Evolutionary conservation across 2,888 invertebrate genomes (phyloP), one percentile per base, ranked within the genome.

Genomic region (Zygaena filipendulae): DNA sequence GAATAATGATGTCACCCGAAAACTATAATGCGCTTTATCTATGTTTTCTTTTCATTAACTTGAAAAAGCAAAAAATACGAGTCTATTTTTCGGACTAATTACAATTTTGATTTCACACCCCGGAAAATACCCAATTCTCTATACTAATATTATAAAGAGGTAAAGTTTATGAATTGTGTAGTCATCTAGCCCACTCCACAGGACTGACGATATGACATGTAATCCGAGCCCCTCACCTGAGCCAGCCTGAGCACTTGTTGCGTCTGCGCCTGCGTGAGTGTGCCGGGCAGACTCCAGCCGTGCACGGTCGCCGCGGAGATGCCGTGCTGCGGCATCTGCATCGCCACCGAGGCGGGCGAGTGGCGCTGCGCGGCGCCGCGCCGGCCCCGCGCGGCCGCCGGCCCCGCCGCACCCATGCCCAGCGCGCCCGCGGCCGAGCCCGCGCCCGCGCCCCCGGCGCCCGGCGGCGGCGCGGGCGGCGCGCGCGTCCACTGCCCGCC

Each of bases 401-500:
- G 38, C 51, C 41, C 47, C 13, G 56, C 55, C 9, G 45, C 54
- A 40, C 44, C 57, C 22, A 54, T 49, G 37, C 42, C 44, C 30
- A 55, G 70, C 26, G 52, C 52, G 8, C 42, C 45, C 4, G 31
- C 46, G 4, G 41, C 42, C 2, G 49, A 52, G 1, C 55, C 64
- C 10, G 53, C 59, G 3, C 49, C 57, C 8, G 52, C 49, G 10
- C 54, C 64, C 13, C 52, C 56, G n/a, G 49, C 62, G 29, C 60
- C 43, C 30, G 82, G 74, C 1, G 90, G 88, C 5, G 91, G 90
- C 20, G 87, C 87, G 1, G 86, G 82, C 0, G 91, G 91, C 42
- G 90, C 90, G 14, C 89, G 80, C 13, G 90, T 91, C 91, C 91
- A 91, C 43, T 90, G 89, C 1, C 89, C 88, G 9, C 84, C 82